phyloP scores from a whole-genome alignment of 2,797 vertebrate genomes.

The Malurus leucopterus region DNA sequence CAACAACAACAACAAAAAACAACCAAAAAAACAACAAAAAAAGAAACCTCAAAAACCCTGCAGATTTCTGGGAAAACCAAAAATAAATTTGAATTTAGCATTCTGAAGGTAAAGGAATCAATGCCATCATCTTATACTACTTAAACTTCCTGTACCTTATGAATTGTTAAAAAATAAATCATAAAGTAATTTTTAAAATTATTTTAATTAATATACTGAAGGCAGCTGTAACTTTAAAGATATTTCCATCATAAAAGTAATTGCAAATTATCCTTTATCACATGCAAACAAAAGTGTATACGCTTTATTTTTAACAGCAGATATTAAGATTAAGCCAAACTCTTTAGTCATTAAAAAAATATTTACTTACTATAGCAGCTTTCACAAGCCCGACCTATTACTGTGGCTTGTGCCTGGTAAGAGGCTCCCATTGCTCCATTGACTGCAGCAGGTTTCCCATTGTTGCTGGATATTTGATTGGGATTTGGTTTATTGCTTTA shows the following conservation, averaged over 20 bases:
- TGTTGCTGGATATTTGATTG: constrained; percentile 93
- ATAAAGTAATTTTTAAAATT: background rate
- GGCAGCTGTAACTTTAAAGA: background rate
- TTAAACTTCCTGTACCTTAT: background rate
- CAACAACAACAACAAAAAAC: too few relatives aligned
- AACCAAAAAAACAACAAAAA: fast-evolving
- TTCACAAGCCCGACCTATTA: constrained; percentile 91
- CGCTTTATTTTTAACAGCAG: background rate
- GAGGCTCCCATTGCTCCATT: constrained; percentile 86
- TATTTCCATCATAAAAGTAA: background rate
- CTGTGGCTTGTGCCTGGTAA: constrained; percentile 77
- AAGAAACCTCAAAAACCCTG: fast-evolving
- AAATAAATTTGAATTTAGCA: background rate
- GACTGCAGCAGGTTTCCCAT: constrained; percentile 88
- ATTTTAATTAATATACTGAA: background rate
- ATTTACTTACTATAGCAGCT: constrained; percentile 93
- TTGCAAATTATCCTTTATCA: background rate
- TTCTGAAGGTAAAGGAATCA: background rate
- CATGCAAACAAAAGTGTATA: background rate
- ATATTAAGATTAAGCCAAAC: background rate
- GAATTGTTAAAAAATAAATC: background rate
- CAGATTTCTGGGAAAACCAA: background rate
- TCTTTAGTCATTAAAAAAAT: background rate
- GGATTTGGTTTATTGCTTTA: constrained; percentile 97
- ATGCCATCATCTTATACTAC: background rate